Evolutionary conservation across 2,797 vertebrate species (phyloP).

Genomic region (Chromis chromis): DNA sequence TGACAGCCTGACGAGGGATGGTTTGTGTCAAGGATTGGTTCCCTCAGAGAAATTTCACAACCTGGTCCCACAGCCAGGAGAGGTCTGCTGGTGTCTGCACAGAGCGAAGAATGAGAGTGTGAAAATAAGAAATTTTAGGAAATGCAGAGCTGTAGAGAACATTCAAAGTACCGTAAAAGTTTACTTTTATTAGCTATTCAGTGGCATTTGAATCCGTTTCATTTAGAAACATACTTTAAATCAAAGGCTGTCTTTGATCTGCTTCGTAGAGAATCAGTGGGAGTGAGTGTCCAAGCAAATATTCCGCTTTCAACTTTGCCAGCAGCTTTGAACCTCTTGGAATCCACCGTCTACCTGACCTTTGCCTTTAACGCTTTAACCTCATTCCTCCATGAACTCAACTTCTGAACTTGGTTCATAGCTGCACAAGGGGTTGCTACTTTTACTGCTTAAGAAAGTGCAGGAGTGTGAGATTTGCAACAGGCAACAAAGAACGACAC

Average conservation of each 20-base stretch:
- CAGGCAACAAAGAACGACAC: neutral
- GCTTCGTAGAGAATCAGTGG: neutral
- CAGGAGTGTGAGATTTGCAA: neutral
- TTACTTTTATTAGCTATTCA: neutral
- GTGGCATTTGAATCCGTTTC: neutral
- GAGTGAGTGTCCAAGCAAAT: neutral
- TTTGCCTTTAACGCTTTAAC: constrained; percentile 23
- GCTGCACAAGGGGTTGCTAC: constrained; percentile 9
- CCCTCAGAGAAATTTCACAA: constrained; percentile 46
- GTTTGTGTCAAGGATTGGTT: constrained; percentile 29
- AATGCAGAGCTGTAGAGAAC: neutral
- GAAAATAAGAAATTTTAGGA: constrained; percentile 1
- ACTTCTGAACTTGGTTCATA: constrained; percentile 24
- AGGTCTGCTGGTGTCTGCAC: constrained; percentile 15
- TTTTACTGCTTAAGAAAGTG: constrained; percentile 20
- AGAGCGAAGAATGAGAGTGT: neutral
- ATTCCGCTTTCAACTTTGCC: constrained; percentile 25
- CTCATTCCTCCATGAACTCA: neutral
- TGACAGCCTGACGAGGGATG: constrained; percentile 33
- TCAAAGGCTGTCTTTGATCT: constrained; percentile 12
- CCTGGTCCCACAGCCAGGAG: constrained; percentile 8
- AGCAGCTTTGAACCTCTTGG: constrained; percentile 38
- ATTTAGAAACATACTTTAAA: neutral
- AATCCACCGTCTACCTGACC: constrained; percentile 44
- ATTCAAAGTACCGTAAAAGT: neutral